Evolutionary conservation across 2,113 vertebrate genomes (phyloP).

Genomic region (Meriones unguiculatus): DNA sequence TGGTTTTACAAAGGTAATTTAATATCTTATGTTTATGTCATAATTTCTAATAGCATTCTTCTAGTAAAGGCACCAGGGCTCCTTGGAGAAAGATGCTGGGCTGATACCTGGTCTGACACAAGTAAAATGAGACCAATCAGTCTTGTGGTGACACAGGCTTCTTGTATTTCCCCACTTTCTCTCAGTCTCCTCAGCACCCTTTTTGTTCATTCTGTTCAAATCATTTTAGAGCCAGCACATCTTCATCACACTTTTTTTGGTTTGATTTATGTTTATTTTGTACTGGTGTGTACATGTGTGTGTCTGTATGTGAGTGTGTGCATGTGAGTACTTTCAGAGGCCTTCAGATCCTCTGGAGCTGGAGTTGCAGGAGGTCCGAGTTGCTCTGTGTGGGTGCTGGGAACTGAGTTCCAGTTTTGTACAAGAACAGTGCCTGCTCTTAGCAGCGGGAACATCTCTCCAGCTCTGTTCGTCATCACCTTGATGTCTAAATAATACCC

Average conservation of each 20-base stretch:
- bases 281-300: neutral
- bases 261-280: neutral
- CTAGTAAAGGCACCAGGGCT: neutral
- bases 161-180: neutral
- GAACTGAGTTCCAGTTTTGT: neutral
- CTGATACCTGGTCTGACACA: no score
- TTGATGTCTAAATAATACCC: neutral
- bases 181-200: neutral
- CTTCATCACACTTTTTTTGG: neutral
- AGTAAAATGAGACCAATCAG: neutral
- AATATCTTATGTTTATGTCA: neutral
- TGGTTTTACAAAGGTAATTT: neutral
- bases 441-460: neutral
- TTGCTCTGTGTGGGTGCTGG: neutral
- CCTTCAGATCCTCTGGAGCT: neutral
- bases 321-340: neutral
- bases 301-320: neutral
- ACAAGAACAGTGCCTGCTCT: no score
- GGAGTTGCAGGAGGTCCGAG: neutral
- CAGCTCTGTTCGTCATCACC: neutral
- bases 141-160: neutral
- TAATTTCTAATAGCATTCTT: neutral
- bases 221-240: neutral
- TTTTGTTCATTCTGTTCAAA: neutral
- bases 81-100: neutral